These are phyloP conservation scores for Drosophila fuyamai DNA, from an alignment of 1,140 invertebrate species.

Conservation along the genomic window DNA sequence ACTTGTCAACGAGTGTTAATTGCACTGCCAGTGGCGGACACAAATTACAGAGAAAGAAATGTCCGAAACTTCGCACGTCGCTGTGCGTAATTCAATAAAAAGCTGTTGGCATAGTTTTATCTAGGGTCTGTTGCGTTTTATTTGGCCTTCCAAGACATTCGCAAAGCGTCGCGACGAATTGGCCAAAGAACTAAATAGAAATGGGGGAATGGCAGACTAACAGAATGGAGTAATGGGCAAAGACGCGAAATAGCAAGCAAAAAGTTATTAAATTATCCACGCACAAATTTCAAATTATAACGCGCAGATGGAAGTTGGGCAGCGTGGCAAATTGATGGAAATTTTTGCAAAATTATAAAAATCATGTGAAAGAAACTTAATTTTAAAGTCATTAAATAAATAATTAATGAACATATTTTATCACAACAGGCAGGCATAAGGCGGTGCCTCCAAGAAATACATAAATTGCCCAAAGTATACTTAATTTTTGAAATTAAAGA, in stretches of 20 bases:
- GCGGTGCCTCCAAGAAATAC: too few relatives aligned
- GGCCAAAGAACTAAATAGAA: conserved; percentile 22
- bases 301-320: conserved; percentile 25
- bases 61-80: conserved; percentile 6
- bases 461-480: too few relatives aligned
- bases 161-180: conserved; percentile 23
- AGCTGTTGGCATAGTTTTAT: conserved; percentile 23
- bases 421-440: too few relatives aligned
- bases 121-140: conserved; percentile 4
- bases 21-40: conserved; percentile 45
- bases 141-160: conserved; percentile 9
- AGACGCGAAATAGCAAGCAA: background rate
- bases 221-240: conserved; percentile 3
- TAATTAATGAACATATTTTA: background rate
- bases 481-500: too few relatives aligned
- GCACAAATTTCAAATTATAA: conserved; percentile 48
- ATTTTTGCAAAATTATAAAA: conserved; percentile 21
- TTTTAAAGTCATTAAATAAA: background rate
- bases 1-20: conserved; percentile 80
- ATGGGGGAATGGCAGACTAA: conserved; percentile 18
- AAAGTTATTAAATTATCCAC: conserved; percentile 50
- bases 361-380: background rate
- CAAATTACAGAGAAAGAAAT: conserved; percentile 22
- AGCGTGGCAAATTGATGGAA: conserved; percentile 22
- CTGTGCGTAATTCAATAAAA: conserved; percentile 32